A percentile compares a stretch with the other conserved stretches of the same genome.
These are phyloP conservation scores for Zaprionus lineosus DNA, from an alignment of 2,888 invertebrate genomes.

Conservation along the genomic window DNA sequence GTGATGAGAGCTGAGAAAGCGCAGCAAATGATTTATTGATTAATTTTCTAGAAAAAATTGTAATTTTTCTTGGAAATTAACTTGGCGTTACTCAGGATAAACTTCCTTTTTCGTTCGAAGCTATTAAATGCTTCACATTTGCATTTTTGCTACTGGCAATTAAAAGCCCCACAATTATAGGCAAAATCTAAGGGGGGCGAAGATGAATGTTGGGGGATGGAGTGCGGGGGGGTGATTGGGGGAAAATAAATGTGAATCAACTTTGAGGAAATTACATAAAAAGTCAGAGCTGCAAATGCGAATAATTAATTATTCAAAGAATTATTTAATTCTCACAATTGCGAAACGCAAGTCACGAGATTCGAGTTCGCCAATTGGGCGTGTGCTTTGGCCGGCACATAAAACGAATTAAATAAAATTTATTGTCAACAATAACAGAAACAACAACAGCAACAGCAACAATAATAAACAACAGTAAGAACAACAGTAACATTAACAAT, in stretches of 20 bases:
- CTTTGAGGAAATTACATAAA: slow-evolving; percentile 62
- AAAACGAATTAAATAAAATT: slow-evolving; percentile 63
- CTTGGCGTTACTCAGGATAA: too few species aligned
- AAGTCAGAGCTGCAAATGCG: slow-evolving; percentile 51
- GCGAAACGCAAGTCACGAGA: slow-evolving; percentile 72
- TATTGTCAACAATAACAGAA: slow-evolving; percentile 53
- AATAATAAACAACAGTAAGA: slow-evolving; percentile 28
- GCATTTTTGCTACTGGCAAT: too few species aligned
- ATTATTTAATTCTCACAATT: slow-evolving; percentile 74
- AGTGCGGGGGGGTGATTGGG: too few species aligned
- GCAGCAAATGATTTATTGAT: too few species aligned
- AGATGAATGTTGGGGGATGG: too few species aligned
- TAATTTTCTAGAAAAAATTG: too few species aligned
- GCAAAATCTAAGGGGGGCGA: too few species aligned
- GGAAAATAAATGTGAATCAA: slow-evolving; percentile 46
- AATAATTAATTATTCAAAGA: slow-evolving; percentile 76
- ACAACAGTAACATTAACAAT: slow-evolving; percentile 19
- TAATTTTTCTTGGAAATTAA: too few species aligned
- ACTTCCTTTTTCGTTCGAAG: too few species aligned
- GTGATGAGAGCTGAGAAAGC: too few species aligned
- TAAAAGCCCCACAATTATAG: too few species aligned
- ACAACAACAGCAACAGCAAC: slow-evolving; percentile 17
- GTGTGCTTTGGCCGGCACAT: slow-evolving; percentile 45
- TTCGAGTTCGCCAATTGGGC: slow-evolving; percentile 62
- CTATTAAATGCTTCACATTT: too few species aligned